Conservation (phyloP, 2,888 invertebrate species). For the Beris morrisii region DNA sequence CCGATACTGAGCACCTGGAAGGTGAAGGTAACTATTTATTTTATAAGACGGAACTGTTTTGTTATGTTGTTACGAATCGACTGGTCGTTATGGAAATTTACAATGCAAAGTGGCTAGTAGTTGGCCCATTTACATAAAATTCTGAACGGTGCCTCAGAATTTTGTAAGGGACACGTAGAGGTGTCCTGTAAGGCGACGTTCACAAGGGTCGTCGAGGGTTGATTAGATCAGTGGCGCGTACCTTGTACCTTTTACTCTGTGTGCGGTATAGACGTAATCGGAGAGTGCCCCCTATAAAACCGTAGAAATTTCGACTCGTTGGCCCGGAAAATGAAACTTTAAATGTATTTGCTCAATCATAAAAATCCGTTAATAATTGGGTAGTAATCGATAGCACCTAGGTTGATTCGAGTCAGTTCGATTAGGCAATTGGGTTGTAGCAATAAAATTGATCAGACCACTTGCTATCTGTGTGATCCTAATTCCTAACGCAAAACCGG, state of each 20-base stretch:
- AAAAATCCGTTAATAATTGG: no score
- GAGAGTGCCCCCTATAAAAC: background rate
- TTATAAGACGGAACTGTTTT: slow-evolving; percentile 18
- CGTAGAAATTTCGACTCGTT: slow-evolving; percentile 2
- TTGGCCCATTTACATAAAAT: no score
- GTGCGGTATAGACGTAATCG: background rate
- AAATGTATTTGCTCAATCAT: background rate
- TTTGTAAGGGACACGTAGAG: no score
- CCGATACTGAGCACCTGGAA: no score
- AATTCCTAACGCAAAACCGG: no score
- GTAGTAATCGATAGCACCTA: no score
- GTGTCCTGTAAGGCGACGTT: background rate
- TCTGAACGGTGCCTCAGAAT: no score
- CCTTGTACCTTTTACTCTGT: background rate
- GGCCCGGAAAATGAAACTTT: slow-evolving; percentile 26
- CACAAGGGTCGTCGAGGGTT: background rate
- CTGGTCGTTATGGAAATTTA: slow-evolving; percentile 37
- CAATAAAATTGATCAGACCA: no score
- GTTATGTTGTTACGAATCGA: slow-evolving; percentile 35
- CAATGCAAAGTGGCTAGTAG: slow-evolving; percentile 17
- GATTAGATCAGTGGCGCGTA: slow-evolving; percentile 2
- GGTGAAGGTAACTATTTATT: no score
- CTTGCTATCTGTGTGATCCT: no score
- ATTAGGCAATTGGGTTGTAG: no score
- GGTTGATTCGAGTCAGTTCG: no score